Base-by-base conservation (phyloP, 2,797 vertebrate species). In the Melopsittacus undulatus region DNA sequence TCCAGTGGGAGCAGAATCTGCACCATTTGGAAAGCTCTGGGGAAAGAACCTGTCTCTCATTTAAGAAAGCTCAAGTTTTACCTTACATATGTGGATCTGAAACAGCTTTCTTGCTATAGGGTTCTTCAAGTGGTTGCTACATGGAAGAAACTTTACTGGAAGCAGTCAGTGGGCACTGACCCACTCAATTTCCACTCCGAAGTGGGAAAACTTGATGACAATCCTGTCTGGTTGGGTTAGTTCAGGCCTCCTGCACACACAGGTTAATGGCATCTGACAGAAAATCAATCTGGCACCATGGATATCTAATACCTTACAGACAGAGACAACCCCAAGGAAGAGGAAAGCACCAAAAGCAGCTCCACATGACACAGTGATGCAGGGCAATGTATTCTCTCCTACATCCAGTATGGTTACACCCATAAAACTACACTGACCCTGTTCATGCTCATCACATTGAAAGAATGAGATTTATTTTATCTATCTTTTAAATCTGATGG, bases 341-440 rank as follows among this genome's bases (percentile, higher is more conserved):
- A 59, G 29, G 15, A 20, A 57, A 63, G 36, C 14, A 79, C 74
- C 27, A 87, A 54, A 43, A 84, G 63, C 23, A 73, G 38, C 46
- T 87, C 62, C 34, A 69, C 10, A 11, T 0, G 8, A 52, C 10
- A 27, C 2, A 2, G 27, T 38, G 66, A 72, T 0, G 8, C 38
- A 90, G 27, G 56, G 17, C 30, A 42, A 26, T 11, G 10, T 36
- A 24, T 17, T 59, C n/a, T 23, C 48, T 85, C 42, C 54, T 36
- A 66, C 30, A 62, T 46, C n/a, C 46, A 59, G 30, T n/a, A 74
- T 5, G 59, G 12, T 54, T 69, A 75, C 40, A 74, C 2, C 8
- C 13, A 0, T 11, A 52, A 46, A 19, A 61, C 8, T 34, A 2
- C 5, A 40, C 0, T 42, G 75, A 67, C 8, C 29, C 75, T 62